Evolutionary conservation across 2,797 vertebrate species (phyloP).

Genomic region (Premnoplex brunnescens): DNA sequence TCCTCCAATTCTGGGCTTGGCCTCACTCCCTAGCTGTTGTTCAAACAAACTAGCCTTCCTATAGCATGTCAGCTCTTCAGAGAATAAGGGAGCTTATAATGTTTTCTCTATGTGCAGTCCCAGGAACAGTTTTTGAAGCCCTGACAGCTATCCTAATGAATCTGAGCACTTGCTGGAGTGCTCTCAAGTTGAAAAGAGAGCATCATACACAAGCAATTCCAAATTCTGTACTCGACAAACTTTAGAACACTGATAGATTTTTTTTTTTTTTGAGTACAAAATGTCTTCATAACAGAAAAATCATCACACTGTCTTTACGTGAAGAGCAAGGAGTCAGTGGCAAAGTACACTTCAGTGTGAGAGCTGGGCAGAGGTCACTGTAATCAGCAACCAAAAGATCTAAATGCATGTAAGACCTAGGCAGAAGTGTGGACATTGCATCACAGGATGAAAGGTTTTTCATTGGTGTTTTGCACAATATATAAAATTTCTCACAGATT

Average conservation of each 20-base stretch:
- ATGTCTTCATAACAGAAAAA: not conserved
- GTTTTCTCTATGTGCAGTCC: not conserved
- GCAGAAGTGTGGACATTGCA: not conserved
- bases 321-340: not conserved
- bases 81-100: not conserved
- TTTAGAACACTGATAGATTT: not conserved
- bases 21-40: not conserved
- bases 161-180: not conserved
- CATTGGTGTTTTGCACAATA: not conserved
- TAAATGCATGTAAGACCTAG: not conserved
- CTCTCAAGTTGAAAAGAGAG: not conserved
- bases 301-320: rapidly evolving
- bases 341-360: not conserved
- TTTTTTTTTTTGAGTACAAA: not conserved
- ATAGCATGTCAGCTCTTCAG: not conserved
- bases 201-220: not conserved
- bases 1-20: not conserved
- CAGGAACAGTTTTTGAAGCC: not conserved
- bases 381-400: not conserved
- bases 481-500: not conserved
- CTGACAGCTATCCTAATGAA: not conserved
- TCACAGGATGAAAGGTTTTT: not conserved
- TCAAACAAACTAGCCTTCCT: not conserved
- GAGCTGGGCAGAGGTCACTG: not conserved
- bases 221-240: not conserved